Evolutionary conservation across 2,888 invertebrate genomes (phyloP), one percentile per base, ranked within the genome.

Genomic region (Sarcophaga rosellei): DNA sequence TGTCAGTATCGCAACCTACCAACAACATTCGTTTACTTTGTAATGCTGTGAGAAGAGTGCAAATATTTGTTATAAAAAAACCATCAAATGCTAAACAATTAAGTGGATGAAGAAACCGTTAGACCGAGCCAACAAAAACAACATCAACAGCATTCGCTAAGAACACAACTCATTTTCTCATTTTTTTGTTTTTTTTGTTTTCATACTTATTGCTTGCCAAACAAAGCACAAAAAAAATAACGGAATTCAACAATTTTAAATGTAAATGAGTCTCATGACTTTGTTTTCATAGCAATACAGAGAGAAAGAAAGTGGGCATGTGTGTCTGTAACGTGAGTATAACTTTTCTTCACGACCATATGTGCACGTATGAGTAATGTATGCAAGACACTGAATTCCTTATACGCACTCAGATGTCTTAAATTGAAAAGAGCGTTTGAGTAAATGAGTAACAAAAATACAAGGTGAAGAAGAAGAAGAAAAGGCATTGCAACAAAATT

Each of bases 51-150:
- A 84, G 79, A 70, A 70, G 75, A 70, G 75, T 70, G 84, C 65
- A 84, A 84, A 84, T 84, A 84, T 84, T 84, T 84, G 75, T 61
- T 53, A 70, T 69, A 74, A 59, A 79, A 53, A 84, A 75, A 80
- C 79, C 84, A 84, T 65, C 45, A 84, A 81, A 85, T 69, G 63
- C 68, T 80, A 77, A 81, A 81, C 76, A 81, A 77, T 85, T 81
- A 81, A 81, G n/a, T 69, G 35, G 81, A 70, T 70, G 70, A 11
- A 85, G 70, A 11, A 85, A 85, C 61, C 73, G 35, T 77, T 35
- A 63, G 44, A 63, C 23, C n/a, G 20, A 45, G 12, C 44, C 57
- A 76, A 63, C 3, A 15, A 59, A 4, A 21, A 15, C 44, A 61
- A 66, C 47, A 23, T 47, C 17, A 66, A 15, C 65, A 65, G 3